Percentiles rank a stretch among this genome's conserved stretches.
phyloP scores from a whole-genome alignment of 2,888 invertebrate species.

The Pachydiplax longipennis region DNA sequence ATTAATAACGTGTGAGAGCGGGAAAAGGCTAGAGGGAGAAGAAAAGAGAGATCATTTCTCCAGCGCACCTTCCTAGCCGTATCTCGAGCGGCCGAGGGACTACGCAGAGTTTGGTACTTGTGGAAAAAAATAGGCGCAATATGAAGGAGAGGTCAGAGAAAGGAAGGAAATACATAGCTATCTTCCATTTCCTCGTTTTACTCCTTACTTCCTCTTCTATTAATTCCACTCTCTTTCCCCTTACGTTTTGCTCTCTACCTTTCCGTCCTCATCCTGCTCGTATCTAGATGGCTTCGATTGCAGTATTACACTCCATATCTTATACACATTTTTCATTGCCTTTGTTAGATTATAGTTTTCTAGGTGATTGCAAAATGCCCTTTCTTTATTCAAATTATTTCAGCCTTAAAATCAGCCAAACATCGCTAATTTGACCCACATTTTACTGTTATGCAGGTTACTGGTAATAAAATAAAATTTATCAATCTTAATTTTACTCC shows the following conservation, averaged over 20 bases:
- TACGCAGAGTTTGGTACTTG: not conserved
- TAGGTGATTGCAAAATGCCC: no score
- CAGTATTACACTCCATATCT: no score
- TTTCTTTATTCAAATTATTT: no score
- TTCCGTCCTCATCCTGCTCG: not conserved
- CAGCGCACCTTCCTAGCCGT: not conserved
- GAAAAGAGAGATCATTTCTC: not conserved
- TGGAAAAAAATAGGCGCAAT: not conserved
- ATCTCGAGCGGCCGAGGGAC: not conserved
- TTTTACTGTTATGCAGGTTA: no score
- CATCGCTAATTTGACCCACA: no score
- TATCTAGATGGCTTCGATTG: not conserved
- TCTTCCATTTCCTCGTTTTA: not conserved
- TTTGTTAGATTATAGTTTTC: no score
- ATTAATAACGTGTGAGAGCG: slow-evolving; percentile 21
- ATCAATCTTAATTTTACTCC: no score
- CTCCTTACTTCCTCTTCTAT: not conserved
- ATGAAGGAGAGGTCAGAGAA: not conserved
- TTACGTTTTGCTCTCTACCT: not conserved
- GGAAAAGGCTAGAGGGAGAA: not conserved
- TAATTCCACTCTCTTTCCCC: not conserved
- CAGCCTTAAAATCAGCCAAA: no score
- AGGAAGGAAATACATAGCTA: not conserved
- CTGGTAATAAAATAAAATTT: no score
- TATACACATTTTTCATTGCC: no score